Percentiles rank a stretch among this genome's conserved stretches.
Conservation (phyloP, 2,113 vertebrate species). For the Entelurus aequoreus region DNA sequence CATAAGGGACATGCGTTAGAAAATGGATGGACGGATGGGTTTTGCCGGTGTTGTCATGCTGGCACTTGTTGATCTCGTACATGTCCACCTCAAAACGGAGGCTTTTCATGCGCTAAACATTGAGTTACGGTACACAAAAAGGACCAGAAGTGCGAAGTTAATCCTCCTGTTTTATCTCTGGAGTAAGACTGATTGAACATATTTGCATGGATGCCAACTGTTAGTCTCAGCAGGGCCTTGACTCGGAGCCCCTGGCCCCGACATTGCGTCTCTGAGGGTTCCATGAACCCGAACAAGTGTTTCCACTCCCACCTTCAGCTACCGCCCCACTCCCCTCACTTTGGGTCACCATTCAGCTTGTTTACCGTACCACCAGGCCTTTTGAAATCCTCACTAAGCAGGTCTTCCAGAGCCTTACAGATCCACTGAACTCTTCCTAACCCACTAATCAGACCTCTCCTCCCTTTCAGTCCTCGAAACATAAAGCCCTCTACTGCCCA, state of each 20-base stretch:
- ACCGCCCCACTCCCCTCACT: conserved; percentile 49
- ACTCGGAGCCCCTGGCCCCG: conserved; percentile 53
- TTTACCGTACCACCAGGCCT: conserved; percentile 60
- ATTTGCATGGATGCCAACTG: conserved; percentile 32
- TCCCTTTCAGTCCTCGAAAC: conserved; percentile 65
- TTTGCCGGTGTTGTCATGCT: no score
- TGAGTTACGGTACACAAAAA: no score
- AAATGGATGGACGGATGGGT: no score
- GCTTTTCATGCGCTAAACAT: no score
- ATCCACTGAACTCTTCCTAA: conserved; percentile 68
- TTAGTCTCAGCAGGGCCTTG: conserved; percentile 41
- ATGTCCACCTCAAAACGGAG: no score
- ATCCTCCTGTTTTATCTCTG: conserved; percentile 14
- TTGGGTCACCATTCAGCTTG: conserved; percentile 50
- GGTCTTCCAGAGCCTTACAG: conserved; percentile 62
- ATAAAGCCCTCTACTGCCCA: conserved; percentile 74
- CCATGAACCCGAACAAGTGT: conserved; percentile 68
- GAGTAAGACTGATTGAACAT: conserved; percentile 60
- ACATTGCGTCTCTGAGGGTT: conserved; percentile 58
- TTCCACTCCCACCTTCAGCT: conserved; percentile 56
- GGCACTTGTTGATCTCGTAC: no score
- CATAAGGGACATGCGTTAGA: no score
- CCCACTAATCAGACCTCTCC: conserved; percentile 72
- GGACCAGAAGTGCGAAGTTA: not conserved
- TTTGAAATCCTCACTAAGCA: conserved; percentile 54